Conservation (phyloP, 1,140 invertebrate genomes). For the Drosophila bifasciata region DNA sequence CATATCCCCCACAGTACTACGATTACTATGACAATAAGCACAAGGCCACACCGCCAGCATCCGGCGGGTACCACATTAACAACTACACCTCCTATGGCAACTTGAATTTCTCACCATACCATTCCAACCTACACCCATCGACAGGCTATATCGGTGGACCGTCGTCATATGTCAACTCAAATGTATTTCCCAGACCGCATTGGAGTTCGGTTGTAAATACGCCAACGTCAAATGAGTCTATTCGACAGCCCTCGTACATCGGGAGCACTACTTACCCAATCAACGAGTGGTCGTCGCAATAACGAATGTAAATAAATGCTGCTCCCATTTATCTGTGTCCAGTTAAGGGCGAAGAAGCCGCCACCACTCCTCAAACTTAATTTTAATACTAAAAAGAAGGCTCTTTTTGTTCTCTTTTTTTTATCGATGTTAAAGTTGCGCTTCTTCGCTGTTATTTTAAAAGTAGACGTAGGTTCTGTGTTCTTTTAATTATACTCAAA, state of each 20-base stretch:
- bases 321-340: constrained; percentile 43
- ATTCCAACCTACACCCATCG: constrained; percentile 69
- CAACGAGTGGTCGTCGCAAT: constrained; percentile 74
- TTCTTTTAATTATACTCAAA: too few species aligned
- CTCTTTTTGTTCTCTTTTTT: constrained; percentile 7
- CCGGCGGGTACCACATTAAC: constrained; percentile 61
- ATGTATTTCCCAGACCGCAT: constrained; percentile 69
- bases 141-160: constrained; percentile 57
- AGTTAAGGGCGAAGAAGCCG: constrained; percentile 33
- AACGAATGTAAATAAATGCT: constrained; percentile 58
- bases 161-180: constrained; percentile 67
- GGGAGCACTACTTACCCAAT: constrained; percentile 63
- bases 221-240: constrained; percentile 57
- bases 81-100: constrained; percentile 71
- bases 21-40: constrained; percentile 77
- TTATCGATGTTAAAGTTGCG: neutral
- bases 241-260: constrained; percentile 68
- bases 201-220: constrained; percentile 69
- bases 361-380: constrained; percentile 35
- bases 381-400: constrained; percentile 3
- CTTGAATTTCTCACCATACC: constrained; percentile 70
- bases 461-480: too few species aligned
- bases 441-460: too few species aligned
- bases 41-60: constrained; percentile 47
- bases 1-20: constrained; percentile 72